A percentile compares a stretch with the other conserved stretches of the same genome.
Conservation (phyloP, 1,140 invertebrate genomes). For the Apis dorsata region DNA sequence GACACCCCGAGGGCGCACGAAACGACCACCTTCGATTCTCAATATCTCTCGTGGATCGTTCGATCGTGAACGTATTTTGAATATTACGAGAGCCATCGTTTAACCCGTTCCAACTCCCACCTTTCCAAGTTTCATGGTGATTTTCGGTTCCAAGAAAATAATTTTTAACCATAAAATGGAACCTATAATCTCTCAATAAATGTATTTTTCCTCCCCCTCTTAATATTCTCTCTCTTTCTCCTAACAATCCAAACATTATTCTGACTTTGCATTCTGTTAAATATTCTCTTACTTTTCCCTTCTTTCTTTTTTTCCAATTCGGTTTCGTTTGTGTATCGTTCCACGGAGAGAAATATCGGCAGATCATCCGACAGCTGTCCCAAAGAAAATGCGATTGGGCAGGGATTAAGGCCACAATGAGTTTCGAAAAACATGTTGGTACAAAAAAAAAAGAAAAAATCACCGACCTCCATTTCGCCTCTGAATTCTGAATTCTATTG, state of each 20-base stretch:
- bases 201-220: too few relatives aligned
- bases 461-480: not conserved
- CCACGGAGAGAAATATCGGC: constrained; percentile 43
- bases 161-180: too few relatives aligned
- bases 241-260: not conserved
- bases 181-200: too few relatives aligned
- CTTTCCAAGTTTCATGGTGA: not conserved
- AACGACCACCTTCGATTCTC: constrained; percentile 52
- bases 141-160: not conserved
- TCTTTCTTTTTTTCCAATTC: not conserved
- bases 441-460: not conserved
- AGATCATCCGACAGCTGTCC: constrained; percentile 52
- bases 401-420: constrained; percentile 55
- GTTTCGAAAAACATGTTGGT: not conserved
- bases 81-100: constrained; percentile 19
- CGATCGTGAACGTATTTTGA: not conserved
- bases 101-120: not conserved
- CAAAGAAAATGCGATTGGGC: constrained; percentile 37
- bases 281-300: not conserved
- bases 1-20: constrained; percentile 60
- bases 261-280: constrained; percentile 27
- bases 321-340: not conserved
- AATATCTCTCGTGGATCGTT: constrained; percentile 34
- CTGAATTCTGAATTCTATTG: not conserved
- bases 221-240: too few relatives aligned